Base-by-base conservation (phyloP, 2,113 vertebrate genomes). In the Bathybates hornii region DNA sequence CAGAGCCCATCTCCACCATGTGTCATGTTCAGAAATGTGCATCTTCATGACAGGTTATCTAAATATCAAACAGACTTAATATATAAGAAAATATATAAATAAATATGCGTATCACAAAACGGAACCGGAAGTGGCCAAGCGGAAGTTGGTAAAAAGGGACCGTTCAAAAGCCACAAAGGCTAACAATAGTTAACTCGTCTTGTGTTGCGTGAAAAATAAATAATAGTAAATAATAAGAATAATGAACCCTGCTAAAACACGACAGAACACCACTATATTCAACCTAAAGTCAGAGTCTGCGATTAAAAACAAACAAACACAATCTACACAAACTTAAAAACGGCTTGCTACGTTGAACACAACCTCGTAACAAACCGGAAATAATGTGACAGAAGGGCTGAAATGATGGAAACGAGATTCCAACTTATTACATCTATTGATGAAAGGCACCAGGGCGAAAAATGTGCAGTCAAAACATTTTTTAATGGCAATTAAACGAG, bases 351-450 rank as follows among this genome's bases (percentile, higher is more conserved):
- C 38, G 2, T 85, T 56, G 54, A 79, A 87, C 1, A 11, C 57
- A n/a, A 9, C 50, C 16, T 0, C 80, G 12, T 86, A 80, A 80
- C 43, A 79, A 29, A 89, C 90, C 87, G 87, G 90, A 89, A 87
- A 61, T 41, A 14, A 78, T 63, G 71, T 78, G 17, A 50, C 43
- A 50, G 9, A 78, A 19, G 16, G 27, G 12, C 21, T 32, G 16
- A n/a, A 79, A 66, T 4, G 52, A 83, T 81, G 87, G 83, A 87
- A 89, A 81, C 54, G 54, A 32, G 80, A 81, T 11, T 66, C 2
- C 21, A 73, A 81, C 19, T 10, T 21, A 41, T 24, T 52, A 5
- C 14, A 17, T 57, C 36, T 38, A 12, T 19, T 41, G 21, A 57
- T 13, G 53, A 81, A 38, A 24, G 11, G 3, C 2, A 21, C 19